Evolutionary conservation across 2,888 invertebrate genomes (phyloP).

Genomic region (Synergus itoensis): DNA sequence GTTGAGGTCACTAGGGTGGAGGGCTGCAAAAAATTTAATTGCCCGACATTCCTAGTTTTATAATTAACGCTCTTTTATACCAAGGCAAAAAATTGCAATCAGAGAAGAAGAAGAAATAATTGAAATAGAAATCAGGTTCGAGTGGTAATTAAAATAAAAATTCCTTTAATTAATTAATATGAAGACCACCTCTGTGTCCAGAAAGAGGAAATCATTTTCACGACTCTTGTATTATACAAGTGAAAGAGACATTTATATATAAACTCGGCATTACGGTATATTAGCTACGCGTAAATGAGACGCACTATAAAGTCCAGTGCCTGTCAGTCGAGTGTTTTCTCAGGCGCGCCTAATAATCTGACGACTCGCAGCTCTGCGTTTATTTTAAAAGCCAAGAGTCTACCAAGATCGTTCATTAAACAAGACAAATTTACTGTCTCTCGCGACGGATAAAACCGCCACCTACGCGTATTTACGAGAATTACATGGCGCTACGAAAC

Average conservation of each 20-base stretch:
- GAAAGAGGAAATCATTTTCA: not conserved
- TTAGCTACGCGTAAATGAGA: conserved; percentile 15
- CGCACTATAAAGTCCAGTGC: conserved; percentile 31
- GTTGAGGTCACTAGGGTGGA: not conserved
- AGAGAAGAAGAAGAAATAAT: not conserved
- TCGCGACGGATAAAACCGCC: conserved; percentile 45
- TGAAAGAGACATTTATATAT: not conserved
- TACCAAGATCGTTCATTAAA: conserved; percentile 58
- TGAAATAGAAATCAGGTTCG: no score
- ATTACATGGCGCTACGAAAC: conserved; percentile 8
- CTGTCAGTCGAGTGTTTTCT: conserved; percentile 30
- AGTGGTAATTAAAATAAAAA: not conserved
- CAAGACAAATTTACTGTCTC: conserved; percentile 61
- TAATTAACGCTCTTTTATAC: not conserved
- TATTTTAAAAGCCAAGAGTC: conserved; percentile 30
- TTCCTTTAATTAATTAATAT: not conserved
- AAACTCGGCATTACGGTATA: conserved; percentile 11
- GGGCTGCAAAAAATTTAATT: not conserved
- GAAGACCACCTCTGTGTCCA: not conserved
- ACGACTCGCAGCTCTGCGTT: conserved; percentile 16
- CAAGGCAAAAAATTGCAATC: not conserved
- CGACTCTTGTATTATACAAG: not conserved
- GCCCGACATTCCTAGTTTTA: not conserved
- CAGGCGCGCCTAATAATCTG: conserved; percentile 36
- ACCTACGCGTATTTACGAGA: conserved; percentile 14